phyloP scores from a whole-genome alignment of 2,113 vertebrate genomes.

The Perognathus longimembris region DNA sequence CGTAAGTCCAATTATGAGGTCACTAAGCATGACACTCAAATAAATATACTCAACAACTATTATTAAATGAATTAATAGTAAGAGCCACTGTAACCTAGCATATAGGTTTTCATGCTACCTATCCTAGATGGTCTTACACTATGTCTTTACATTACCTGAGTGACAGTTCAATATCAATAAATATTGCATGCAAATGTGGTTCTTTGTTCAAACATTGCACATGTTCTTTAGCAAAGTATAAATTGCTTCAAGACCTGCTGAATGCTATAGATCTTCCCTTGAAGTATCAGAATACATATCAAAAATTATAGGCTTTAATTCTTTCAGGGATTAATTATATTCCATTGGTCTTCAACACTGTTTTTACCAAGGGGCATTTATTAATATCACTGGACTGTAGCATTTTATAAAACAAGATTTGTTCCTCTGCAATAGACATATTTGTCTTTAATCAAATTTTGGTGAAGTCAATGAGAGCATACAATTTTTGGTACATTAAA shows the following conservation, averaged over 20 bases:
- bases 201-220: not conserved
- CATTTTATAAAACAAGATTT: not conserved
- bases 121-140: not conserved
- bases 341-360: not conserved
- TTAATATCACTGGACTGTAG: not conserved
- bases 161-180: not conserved
- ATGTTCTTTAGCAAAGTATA: too few species aligned
- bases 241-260: not conserved
- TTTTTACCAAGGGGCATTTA: not conserved
- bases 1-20: not conserved
- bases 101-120: not conserved
- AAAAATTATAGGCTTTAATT: not conserved
- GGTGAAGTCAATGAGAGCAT: not conserved
- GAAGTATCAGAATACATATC: not conserved
- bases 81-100: not conserved
- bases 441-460: conserved; percentile 35
- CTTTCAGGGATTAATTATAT: not conserved
- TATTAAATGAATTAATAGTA: not conserved
- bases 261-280: not conserved
- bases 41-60: not conserved
- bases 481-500: not conserved
- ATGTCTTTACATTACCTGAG: not conserved
- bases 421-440: not conserved
- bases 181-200: not conserved
- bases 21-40: not conserved